These are phyloP conservation scores for Melanostoma scalare DNA, from an alignment of 2,888 invertebrate genomes.

Conservation along the genomic window DNA sequence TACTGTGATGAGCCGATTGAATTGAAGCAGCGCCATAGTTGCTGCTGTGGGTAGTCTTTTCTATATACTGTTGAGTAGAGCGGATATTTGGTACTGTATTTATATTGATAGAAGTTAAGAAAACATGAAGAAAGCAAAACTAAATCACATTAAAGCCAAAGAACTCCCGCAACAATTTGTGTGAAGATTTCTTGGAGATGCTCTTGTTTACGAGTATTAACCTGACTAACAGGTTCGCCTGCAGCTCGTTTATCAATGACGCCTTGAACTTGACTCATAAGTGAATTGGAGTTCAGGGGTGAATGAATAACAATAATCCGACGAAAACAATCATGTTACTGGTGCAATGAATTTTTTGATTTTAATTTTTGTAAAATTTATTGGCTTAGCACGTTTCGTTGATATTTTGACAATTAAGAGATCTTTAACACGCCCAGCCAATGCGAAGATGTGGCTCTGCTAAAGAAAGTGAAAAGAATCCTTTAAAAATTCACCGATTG, in stretches of 20 bases:
- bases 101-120: conserved; percentile 49
- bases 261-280: conserved; percentile 68
- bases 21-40: conserved; percentile 48
- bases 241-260: conserved; percentile 1
- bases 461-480: too few species aligned
- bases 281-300: conserved; percentile 55
- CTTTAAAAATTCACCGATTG: too few species aligned
- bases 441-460: too few species aligned
- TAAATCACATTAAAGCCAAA: conserved; percentile 8
- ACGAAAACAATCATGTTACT: conserved; percentile 6
- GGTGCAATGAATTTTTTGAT: background rate
- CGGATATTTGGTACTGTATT: conserved; percentile 45
- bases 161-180: background rate
- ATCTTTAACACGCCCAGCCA: too few species aligned
- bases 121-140: conserved; percentile 14
- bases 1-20: conserved; percentile 16
- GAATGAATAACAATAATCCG: conserved; percentile 44
- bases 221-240: conserved; percentile 55
- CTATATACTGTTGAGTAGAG: conserved; percentile 56
- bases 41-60: conserved; percentile 44
- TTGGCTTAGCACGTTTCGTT: too few species aligned
- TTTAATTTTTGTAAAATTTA: too few species aligned
- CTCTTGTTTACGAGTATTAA: conserved; percentile 11
- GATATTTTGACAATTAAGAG: too few species aligned
- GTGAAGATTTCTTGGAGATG: conserved; percentile 16